Evolutionary conservation across 2,888 invertebrate genomes (phyloP).

Genomic region (Lepidochrysops patricia): DNA sequence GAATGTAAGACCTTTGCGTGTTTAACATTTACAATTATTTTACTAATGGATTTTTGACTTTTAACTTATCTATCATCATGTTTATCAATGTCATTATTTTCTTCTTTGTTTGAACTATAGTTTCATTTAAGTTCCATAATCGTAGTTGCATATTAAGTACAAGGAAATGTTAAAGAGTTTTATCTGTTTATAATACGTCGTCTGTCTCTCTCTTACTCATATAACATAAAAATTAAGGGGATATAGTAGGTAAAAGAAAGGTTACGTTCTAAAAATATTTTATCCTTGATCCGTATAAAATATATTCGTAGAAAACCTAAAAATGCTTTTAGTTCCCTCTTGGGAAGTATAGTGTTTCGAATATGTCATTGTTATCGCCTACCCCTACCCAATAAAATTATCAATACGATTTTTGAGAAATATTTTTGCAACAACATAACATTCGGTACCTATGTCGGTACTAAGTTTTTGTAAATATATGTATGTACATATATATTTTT

Average conservation of each 20-base stretch:
- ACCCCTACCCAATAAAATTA: neutral
- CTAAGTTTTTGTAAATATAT: too few relatives aligned
- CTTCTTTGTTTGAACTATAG: neutral
- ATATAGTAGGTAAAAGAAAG: too few relatives aligned
- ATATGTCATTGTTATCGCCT: neutral
- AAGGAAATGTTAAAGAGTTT: too few relatives aligned
- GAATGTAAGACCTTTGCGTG: conserved; percentile 22
- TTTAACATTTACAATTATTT: neutral
- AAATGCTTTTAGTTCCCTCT: neutral
- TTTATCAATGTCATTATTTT: neutral
- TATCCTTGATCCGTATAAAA: neutral
- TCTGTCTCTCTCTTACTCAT: too few relatives aligned
- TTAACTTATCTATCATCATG: neutral
- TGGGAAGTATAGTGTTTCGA: neutral
- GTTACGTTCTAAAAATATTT: neutral
- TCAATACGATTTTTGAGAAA: neutral
- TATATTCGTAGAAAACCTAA: neutral
- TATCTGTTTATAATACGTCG: too few relatives aligned
- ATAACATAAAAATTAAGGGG: too few relatives aligned
- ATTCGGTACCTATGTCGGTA: too few relatives aligned
- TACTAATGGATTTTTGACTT: neutral
- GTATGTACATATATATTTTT: too few relatives aligned
- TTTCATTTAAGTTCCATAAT: too few relatives aligned
- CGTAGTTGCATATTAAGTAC: too few relatives aligned
- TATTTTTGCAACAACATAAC: too few relatives aligned